Evolutionary conservation across 2,113 vertebrate species (phyloP).

Genomic region (Aleadryas rufinucha): DNA sequence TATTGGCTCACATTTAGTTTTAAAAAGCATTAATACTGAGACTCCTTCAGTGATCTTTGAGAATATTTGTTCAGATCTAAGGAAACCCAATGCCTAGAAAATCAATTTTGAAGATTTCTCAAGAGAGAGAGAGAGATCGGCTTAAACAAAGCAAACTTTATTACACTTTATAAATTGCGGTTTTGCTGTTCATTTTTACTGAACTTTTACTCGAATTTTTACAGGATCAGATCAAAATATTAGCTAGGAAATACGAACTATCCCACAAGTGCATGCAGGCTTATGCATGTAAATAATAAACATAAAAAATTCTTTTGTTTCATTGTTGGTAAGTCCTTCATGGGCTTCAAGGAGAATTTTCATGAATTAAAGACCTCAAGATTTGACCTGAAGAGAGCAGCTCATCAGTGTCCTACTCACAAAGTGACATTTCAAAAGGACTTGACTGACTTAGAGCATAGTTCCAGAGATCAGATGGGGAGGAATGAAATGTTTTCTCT

Average conservation of each 20-base stretch:
- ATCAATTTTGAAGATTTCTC: not conserved
- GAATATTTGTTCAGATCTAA: not conserved
- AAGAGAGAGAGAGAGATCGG: not conserved
- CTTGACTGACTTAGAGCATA: not conserved
- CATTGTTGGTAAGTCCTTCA: not conserved
- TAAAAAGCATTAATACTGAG: not conserved
- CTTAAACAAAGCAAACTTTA: not conserved
- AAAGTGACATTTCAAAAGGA: not conserved
- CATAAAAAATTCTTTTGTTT: not conserved
- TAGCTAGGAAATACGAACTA: not conserved
- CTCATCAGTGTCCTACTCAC: not conserved
- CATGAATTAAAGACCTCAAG: accelerated
- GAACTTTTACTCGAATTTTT: not conserved
- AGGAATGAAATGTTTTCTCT: not conserved
- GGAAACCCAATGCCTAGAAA: not conserved
- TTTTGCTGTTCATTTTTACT: not conserved
- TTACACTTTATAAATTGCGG: not conserved
- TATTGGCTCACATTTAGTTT: not conserved
- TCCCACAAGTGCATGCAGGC: not conserved
- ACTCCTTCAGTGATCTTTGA: not conserved
- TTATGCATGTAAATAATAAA: not conserved
- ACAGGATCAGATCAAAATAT: not conserved
- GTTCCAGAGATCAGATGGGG: not conserved
- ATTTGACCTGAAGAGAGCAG: not conserved
- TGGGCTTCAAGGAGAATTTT: not conserved